Percentiles rank a stretch among this genome's conserved stretches.
Conservation (phyloP, 2,113 vertebrate species). For the Garra rufa region DNA sequence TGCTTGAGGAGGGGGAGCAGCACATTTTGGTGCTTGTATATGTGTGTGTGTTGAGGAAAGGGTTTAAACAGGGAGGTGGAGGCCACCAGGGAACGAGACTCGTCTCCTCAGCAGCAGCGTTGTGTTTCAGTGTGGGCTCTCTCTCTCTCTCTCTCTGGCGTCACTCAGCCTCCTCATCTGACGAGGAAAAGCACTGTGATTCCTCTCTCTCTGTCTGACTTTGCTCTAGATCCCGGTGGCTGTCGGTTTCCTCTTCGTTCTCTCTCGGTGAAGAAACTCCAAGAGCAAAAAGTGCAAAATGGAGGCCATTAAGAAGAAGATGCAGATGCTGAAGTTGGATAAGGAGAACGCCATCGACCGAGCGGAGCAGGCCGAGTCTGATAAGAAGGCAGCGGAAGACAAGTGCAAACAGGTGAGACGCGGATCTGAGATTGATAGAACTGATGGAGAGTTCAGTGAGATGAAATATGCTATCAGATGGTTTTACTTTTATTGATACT, state of each 20-base stretch:
- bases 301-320: constrained; percentile 99
- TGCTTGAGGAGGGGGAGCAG: constrained; percentile 48
- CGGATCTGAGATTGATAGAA: neutral
- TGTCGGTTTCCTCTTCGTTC: constrained; percentile 19
- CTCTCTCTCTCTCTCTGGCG: constrained; percentile 52
- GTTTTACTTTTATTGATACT: neutral
- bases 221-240: neutral
- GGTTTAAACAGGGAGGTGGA: constrained; percentile 34
- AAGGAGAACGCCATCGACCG: constrained; percentile 95
- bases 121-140: constrained; percentile 60
- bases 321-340: constrained; percentile 98
- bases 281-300: constrained; percentile 71
- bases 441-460: neutral
- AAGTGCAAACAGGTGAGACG: constrained; percentile 88
- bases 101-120: constrained; percentile 72
- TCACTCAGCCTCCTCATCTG: constrained; percentile 35
- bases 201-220: constrained; percentile 16
- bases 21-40: constrained; percentile 3
- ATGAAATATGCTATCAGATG: neutral
- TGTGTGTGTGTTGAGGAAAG: constrained; percentile 40
- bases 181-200: neutral
- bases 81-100: constrained; percentile 54
- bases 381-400: constrained; percentile 89
- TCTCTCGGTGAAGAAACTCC: constrained; percentile 22
- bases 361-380: constrained; percentile 90